These are phyloP conservation scores for Rhagonycha lutea DNA, from an alignment of 2,888 invertebrate species.

Conservation along the genomic window DNA sequence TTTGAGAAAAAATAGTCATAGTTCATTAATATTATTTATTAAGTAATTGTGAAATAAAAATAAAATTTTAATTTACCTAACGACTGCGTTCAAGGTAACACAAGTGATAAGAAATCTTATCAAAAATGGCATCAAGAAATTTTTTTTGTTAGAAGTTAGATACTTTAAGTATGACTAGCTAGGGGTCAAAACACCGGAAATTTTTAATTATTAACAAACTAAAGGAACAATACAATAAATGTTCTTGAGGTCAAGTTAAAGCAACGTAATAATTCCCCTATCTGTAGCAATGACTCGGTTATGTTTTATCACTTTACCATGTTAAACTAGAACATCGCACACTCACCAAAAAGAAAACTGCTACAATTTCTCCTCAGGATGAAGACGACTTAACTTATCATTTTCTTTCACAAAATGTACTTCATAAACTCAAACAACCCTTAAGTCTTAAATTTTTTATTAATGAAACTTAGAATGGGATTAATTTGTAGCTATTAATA, in stretches of 20 bases:
- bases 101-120: conserved; percentile 3
- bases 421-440: neutral
- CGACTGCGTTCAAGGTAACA: neutral
- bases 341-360: conserved; percentile 23
- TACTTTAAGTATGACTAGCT: conserved; percentile 6
- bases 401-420: neutral
- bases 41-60: neutral
- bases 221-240: conserved; percentile 27
- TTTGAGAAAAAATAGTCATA: neutral
- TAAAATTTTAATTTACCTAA: neutral
- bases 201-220: conserved; percentile 25
- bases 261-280: conserved; percentile 24
- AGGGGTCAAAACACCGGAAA: conserved; percentile 28
- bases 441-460: neutral
- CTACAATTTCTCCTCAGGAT: conserved; percentile 11
- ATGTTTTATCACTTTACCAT: conserved; percentile 11
- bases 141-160: neutral
- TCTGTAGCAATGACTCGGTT: conserved; percentile 22
- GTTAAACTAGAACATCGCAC: conserved; percentile 14
- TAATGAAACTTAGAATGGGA: neutral
- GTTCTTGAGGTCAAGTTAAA: conserved; percentile 28
- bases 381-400: neutral
- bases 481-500: neutral
- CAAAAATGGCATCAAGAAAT: neutral
- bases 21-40: neutral